A percentile compares a stretch with the other conserved stretches of the same genome.
These are phyloP conservation scores for Lerista edwardsae DNA, from an alignment of 2,797 vertebrate species.

Conservation along the genomic window DNA sequence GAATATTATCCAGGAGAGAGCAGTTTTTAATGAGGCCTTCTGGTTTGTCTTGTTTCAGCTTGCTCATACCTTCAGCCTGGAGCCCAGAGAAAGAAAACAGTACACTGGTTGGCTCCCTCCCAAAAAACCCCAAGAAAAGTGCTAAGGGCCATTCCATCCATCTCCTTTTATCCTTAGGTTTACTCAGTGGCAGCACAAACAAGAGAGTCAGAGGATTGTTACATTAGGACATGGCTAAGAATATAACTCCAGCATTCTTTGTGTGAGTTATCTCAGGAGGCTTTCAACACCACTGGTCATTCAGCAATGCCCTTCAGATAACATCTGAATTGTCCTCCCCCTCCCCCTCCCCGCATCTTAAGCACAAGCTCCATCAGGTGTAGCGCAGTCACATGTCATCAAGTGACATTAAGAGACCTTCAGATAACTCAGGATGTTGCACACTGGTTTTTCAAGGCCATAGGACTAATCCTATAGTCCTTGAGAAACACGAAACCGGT, in stretches of 20 bases:
- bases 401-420: accelerated
- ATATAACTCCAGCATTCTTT: conserved; percentile 30
- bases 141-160: conserved; percentile 55
- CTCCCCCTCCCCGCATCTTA: background rate
- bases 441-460: background rate
- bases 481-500: no score
- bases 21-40: conserved; percentile 69
- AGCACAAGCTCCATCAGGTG: conserved; percentile 16
- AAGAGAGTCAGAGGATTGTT: conserved; percentile 39
- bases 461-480: no score
- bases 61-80: conserved; percentile 69
- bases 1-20: conserved; percentile 74
- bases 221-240: conserved; percentile 60
- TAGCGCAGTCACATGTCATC: conserved; percentile 1
- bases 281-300: conserved; percentile 29
- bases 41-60: conserved; percentile 66
- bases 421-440: background rate
- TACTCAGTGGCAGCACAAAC: conserved; percentile 63
- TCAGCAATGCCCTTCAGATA: conserved; percentile 45
- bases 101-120: conserved; percentile 48
- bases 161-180: conserved; percentile 62
- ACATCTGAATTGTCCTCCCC: background rate
- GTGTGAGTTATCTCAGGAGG: conserved; percentile 51
- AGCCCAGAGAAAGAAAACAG: conserved; percentile 70
- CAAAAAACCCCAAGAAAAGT: conserved; percentile 25